Base-by-base conservation (phyloP, 2,113 vertebrate genomes). In the Naja naja region DNA sequence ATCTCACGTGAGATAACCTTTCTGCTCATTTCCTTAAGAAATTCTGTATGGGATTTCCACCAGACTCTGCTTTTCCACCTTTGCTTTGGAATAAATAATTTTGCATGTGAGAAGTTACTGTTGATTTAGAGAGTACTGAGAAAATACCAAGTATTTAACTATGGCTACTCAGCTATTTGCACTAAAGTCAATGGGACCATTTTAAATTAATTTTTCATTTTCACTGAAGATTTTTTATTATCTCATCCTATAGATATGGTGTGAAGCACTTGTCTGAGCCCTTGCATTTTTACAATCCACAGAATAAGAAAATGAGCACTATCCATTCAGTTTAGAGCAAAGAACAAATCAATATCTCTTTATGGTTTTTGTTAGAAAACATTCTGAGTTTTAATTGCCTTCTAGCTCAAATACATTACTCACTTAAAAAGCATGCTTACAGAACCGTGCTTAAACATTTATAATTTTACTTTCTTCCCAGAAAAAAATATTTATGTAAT, bases 391-490 rank as follows among this genome's bases (percentile, higher is more conserved):
- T 87, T 49, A 95, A 93, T 94, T 92, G 12, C 45, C 30, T 96
- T 93, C 91, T 89, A 93, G 16, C 91, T 93, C 47, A 93, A 96
- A 95, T 92, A 69, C 85, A 81, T 91, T 94, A 91, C 89, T 94
- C 95, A 95, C 94, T 95, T 94, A 95, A 95, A 96, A 97, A 96
- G 49, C 20, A 1, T 90, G 49, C 27, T 95, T 96, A 94, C 95
- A 96, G 60, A 96, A 94, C 60, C 18, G 52, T 85, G 93, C 49
- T 96, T 94, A 94, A 96, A 96, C 95, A 93, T 60, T 91, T 91
- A 89, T 86, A 94, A 85, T 89, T 90, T 47, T 47, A 18, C 14
- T 92, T 95, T 96, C 91, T 90, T 91, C n/a, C 30, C 85, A 88
- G 25, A 88, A 74, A 85, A 95, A 95, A 94, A 49, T 96, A 94